These are phyloP conservation scores for Callaeas wilsoni DNA, from an alignment of 2,113 vertebrate genomes.

Conservation along the genomic window DNA sequence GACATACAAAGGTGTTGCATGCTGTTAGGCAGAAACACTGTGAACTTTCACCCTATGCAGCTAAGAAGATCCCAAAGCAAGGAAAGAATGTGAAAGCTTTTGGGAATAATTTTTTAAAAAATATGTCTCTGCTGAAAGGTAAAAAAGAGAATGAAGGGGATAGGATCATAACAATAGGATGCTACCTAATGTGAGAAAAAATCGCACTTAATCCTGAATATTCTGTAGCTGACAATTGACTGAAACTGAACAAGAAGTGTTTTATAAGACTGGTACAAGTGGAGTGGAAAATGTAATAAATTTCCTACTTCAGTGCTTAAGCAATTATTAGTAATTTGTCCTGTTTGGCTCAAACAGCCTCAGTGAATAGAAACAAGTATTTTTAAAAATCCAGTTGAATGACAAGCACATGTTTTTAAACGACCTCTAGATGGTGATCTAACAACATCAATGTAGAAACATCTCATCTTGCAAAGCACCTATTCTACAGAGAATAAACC, in stretches of 20 bases:
- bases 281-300: not conserved
- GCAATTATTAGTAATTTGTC: not conserved
- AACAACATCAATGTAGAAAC: not conserved
- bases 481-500: not conserved
- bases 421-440: constrained; percentile 55
- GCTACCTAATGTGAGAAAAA: not conserved
- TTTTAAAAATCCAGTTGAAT: not conserved
- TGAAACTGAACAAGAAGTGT: not conserved
- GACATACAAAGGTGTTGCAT: not conserved
- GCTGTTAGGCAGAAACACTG: not conserved
- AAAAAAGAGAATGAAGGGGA: not conserved
- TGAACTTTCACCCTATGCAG: not conserved
- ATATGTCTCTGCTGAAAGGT: not conserved
- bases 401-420: not conserved
- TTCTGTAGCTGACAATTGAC: not conserved
- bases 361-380: not conserved
- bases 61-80: not conserved
- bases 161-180: not conserved
- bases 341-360: not conserved
- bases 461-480: not conserved
- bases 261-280: not conserved
- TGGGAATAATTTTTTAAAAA: not conserved
- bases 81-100: not conserved
- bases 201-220: not conserved
- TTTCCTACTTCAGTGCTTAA: not conserved